These are phyloP conservation scores for Poeciliopsis occidentalis DNA, from an alignment of 2,113 vertebrate genomes.

Conservation along the genomic window DNA sequence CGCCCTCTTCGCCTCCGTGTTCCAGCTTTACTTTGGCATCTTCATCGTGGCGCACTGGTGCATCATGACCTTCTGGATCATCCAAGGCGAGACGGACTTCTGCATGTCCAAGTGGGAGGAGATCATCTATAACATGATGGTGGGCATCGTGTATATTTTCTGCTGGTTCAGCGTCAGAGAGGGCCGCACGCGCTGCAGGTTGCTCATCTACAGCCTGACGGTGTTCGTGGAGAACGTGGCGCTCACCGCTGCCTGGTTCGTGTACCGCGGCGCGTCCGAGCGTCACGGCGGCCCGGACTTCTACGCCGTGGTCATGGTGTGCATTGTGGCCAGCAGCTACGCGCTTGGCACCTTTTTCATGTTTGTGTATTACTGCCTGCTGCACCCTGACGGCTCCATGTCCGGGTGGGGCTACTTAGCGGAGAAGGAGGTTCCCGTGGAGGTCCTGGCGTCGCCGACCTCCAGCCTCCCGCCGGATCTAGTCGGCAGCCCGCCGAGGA, in stretches of 20 bases:
- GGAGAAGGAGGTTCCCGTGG: constrained; percentile 77
- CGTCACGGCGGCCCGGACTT: constrained; percentile 82
- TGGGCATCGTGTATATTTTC: constrained; percentile 97
- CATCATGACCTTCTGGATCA: constrained; percentile 99
- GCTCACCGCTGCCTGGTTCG: constrained; percentile 92
- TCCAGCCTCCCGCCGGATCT: constrained; percentile 79
- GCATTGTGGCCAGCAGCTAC: constrained; percentile 92
- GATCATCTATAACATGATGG: constrained; percentile 99
- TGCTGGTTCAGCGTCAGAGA: constrained; percentile 99
- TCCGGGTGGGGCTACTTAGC: constrained; percentile 80
- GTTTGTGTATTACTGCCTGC: constrained; percentile 97
- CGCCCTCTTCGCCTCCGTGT: constrained; percentile 94
- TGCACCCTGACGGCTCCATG: constrained; percentile 93
- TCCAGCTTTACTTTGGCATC: constrained; percentile 97
- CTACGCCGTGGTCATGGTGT: constrained; percentile 89
- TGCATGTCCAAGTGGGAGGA: constrained; percentile 99
- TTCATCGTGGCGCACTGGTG: constrained; percentile 99
- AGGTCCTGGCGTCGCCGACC: constrained; percentile 63
- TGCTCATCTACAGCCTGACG: constrained; percentile 92
- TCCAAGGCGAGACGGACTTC: constrained; percentile 98
- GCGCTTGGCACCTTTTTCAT: constrained; percentile 98
- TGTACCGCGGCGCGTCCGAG: constrained; percentile 77
- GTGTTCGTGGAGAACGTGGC: constrained; percentile 88
- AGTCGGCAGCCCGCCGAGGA: constrained; percentile 91
- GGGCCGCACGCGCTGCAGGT: constrained; percentile 92